These are phyloP conservation scores for Stenoptilia bipunctidactyla DNA, from an alignment of 2,888 invertebrate species.

Conservation along the genomic window DNA sequence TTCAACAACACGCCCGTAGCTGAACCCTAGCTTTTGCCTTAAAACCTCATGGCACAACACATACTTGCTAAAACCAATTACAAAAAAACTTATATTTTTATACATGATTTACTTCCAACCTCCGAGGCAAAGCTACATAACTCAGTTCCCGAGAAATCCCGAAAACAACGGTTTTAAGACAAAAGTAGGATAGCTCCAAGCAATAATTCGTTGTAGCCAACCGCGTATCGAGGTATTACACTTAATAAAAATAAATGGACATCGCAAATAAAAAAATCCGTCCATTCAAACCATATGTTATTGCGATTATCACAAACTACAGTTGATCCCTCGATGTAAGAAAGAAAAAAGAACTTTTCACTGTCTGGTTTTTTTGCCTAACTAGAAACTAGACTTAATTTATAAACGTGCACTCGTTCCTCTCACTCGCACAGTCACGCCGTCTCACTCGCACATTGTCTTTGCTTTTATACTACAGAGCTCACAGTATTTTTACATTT, in stretches of 20 bases:
- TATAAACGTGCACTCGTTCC: constrained; percentile 28
- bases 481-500: constrained; percentile 54
- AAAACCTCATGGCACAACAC: constrained; percentile 41
- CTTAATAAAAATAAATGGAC: not conserved
- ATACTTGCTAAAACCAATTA: too few species aligned
- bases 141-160: constrained; percentile 2
- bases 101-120: constrained; percentile 9
- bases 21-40: constrained; percentile 28
- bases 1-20: constrained; percentile 53
- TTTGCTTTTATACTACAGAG: constrained; percentile 47
- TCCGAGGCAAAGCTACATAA: too few species aligned
- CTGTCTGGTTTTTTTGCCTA: constrained; percentile 55
- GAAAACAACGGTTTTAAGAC: not conserved
- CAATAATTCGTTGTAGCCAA: not conserved
- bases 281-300: constrained; percentile 29
- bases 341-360: constrained; percentile 44
- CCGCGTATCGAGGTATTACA: not conserved
- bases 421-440: constrained; percentile 34
- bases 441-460: constrained; percentile 35
- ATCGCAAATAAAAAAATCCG: not conserved
- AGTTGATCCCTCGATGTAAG: constrained; percentile 60
- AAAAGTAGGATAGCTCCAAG: not conserved
- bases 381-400: constrained; percentile 65
- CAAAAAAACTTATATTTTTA: constrained; percentile 15
- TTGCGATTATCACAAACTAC: constrained; percentile 56